Conservation (phyloP, 37 sponge, comb jelly and placozoan genomes). For the Bolinopsis microptera region DNA sequence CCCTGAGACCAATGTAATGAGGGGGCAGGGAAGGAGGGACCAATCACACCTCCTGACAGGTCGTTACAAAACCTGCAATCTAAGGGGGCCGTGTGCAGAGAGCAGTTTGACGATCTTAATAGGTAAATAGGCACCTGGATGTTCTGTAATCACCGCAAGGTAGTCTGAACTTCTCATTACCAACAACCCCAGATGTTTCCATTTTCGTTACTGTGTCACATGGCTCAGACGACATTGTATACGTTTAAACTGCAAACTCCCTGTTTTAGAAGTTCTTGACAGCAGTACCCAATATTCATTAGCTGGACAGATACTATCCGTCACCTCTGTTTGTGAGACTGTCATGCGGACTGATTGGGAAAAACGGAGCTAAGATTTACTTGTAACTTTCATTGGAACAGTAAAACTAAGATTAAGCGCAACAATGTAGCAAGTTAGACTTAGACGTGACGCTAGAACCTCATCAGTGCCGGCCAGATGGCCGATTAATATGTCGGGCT, state of each 20-base stretch:
- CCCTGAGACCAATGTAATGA: not conserved
- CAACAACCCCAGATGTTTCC: not conserved
- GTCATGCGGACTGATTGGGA: too few species aligned
- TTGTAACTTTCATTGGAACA: too few species aligned
- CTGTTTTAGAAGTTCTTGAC: too few species aligned
- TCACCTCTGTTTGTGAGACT: too few species aligned
- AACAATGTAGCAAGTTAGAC: not conserved
- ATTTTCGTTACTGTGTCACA: not conserved
- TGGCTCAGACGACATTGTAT: not conserved
- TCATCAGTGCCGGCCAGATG: not conserved
- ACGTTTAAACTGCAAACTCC: not conserved
- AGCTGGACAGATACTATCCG: too few species aligned
- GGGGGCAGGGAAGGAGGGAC: not conserved
- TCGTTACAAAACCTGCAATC: not conserved
- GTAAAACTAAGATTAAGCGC: too few species aligned
- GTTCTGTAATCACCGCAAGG: not conserved
- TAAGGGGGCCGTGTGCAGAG: not conserved
- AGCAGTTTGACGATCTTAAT: not conserved
- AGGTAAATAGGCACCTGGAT: not conserved
- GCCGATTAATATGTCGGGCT: too few species aligned
- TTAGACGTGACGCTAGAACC: not conserved
- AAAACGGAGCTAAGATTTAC: too few species aligned
- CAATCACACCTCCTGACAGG: not conserved
- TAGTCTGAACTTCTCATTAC: not conserved
- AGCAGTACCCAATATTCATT: too few species aligned